These are phyloP conservation scores for Alligator mississippiensis DNA, from an alignment of 2,113 vertebrate genomes.

Conservation along the genomic window DNA sequence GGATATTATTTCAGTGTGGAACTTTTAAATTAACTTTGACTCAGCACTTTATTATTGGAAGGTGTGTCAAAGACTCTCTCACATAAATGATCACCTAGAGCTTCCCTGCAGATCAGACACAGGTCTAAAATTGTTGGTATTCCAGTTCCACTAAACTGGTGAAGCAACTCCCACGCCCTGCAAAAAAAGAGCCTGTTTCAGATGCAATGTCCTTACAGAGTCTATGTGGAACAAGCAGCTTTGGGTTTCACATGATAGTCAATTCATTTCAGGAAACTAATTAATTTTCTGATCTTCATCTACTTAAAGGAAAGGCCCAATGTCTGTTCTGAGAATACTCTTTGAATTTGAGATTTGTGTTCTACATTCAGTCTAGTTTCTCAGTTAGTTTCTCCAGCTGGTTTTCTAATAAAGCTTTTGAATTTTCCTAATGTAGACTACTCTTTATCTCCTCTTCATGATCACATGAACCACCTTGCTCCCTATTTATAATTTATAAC, in stretches of 20 bases:
- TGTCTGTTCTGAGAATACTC: not conserved
- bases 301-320: not conserved
- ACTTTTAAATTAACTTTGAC: conserved; percentile 27
- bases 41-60: not conserved
- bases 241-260: too few species aligned
- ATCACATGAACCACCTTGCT: not conserved
- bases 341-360: not conserved
- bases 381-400: not conserved
- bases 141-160: not conserved
- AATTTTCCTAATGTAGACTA: not conserved
- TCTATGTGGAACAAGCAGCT: not conserved
- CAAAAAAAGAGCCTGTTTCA: not conserved
- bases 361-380: not conserved
- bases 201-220: not conserved
- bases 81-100: not conserved
- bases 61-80: not conserved
- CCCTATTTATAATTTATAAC: not conserved
- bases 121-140: not conserved
- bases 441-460: not conserved
- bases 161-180: not conserved
- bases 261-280: not conserved
- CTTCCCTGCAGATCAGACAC: not conserved
- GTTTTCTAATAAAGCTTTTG: not conserved
- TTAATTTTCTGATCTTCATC: not conserved
- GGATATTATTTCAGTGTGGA: not conserved